Percentiles rank a stretch among this genome's conserved stretches.
Conservation (phyloP, 2,888 invertebrate species). For the Napeogenes sylphis region DNA sequence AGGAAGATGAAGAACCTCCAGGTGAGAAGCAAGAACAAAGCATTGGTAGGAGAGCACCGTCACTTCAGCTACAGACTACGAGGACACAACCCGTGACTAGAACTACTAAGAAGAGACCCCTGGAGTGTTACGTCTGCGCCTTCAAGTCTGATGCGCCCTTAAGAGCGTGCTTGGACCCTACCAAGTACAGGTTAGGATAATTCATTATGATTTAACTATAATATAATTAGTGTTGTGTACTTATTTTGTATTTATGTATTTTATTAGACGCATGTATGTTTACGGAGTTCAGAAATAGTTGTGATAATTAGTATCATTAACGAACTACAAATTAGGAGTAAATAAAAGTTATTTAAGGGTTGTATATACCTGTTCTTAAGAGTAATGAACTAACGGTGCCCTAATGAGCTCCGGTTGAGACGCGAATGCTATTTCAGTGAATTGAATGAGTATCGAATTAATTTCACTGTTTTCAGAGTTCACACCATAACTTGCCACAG, state of each 20-base stretch:
- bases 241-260: too few relatives aligned
- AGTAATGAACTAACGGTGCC: too few relatives aligned
- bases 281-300: too few relatives aligned
- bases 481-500: constrained; percentile 65
- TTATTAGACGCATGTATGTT: too few relatives aligned
- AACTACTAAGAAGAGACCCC: constrained; percentile 49
- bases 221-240: too few relatives aligned
- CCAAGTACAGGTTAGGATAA: constrained; percentile 51
- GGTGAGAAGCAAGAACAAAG: constrained; percentile 37
- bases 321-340: too few relatives aligned
- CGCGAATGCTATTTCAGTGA: background rate
- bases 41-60: constrained; percentile 30
- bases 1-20: constrained; percentile 48
- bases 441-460: background rate
- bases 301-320: too few relatives aligned
- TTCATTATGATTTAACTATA: too few relatives aligned
- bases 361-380: too few relatives aligned
- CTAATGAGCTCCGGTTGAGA: too few relatives aligned
- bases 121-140: constrained; percentile 67
- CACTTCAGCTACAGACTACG: constrained; percentile 29
- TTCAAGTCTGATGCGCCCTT: constrained; percentile 58
- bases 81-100: constrained; percentile 39
- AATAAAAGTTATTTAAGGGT: too few relatives aligned
- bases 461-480: constrained; percentile 45
- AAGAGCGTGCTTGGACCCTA: constrained; percentile 62